Percentiles rank a stretch among this genome's conserved stretches.
Conservation (phyloP, 2,113 vertebrate genomes). For the Serinus canaria region DNA sequence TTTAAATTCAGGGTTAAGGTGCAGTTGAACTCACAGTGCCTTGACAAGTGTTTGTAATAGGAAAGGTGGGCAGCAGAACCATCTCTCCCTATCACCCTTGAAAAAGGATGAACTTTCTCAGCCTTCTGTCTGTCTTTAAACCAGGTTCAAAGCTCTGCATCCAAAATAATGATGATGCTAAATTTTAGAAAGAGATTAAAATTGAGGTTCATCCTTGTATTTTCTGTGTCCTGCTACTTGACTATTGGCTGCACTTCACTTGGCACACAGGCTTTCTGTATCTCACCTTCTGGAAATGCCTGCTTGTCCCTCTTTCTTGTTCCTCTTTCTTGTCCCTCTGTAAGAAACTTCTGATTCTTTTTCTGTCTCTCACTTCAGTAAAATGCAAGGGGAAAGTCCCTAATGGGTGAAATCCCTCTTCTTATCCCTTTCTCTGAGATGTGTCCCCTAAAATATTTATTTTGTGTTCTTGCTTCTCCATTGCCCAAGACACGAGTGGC, state of each 20-base stretch:
- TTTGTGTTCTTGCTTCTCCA: not conserved
- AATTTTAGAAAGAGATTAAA: not conserved
- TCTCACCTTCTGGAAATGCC: not conserved
- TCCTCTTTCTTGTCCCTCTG: not conserved
- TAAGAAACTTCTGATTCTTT: not conserved
- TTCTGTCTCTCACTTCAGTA: not conserved
- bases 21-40: not conserved
- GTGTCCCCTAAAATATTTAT: not conserved
- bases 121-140: not conserved
- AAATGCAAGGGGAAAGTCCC: not conserved
- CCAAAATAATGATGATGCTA: not conserved
- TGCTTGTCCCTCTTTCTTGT: not conserved
- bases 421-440: not conserved
- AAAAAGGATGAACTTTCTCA: not conserved
- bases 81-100: not conserved
- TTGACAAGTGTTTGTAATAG: not conserved
- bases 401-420: not conserved
- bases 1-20: not conserved
- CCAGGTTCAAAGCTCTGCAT: not conserved
- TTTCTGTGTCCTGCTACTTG: not conserved
- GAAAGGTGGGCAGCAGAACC: not conserved
- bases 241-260: not conserved
- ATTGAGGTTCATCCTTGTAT: not conserved
- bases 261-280: not conserved
- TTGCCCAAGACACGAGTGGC: not conserved